Percentiles rank a stretch among this genome's conserved stretches.
phyloP scores from a whole-genome alignment of 1,140 invertebrate species.

The Melitaea cinxia region DNA sequence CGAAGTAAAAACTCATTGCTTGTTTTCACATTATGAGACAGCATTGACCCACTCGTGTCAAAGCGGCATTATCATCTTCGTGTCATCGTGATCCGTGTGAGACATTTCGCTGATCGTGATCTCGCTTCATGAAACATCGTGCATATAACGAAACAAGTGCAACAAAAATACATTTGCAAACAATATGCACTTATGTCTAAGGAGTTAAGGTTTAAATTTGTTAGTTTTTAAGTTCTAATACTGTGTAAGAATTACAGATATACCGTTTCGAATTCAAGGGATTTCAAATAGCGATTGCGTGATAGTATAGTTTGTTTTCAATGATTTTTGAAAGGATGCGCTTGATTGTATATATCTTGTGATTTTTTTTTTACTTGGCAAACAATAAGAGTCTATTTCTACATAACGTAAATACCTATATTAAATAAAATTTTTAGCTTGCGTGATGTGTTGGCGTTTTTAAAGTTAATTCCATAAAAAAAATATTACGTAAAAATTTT shows the following conservation, averaged over 20 bases:
- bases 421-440: neutral
- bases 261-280: conserved; percentile 22
- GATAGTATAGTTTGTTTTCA: conserved; percentile 27
- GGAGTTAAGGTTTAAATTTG: neutral
- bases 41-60: neutral
- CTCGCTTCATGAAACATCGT: conserved; percentile 28
- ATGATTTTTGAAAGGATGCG: conserved; percentile 8
- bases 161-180: neutral
- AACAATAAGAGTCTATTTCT: neutral
- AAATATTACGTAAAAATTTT: no score
- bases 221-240: neutral
- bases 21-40: conserved; percentile 3
- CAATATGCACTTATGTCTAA: neutral
- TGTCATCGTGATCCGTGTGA: conserved; percentile 30
- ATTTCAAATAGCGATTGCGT: conserved; percentile 33
- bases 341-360: neutral
- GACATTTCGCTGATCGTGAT: conserved; percentile 35
- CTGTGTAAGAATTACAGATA: neutral
- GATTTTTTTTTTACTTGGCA: neutral
- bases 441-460: no score
- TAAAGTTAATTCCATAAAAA: no score
- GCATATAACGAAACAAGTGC: conserved; percentile 21
- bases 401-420: neutral
- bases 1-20: neutral
- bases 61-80: conserved; percentile 10